These are phyloP conservation scores for Euura saliciscinereae DNA, from an alignment of 1,140 invertebrate species.

Conservation along the genomic window DNA sequence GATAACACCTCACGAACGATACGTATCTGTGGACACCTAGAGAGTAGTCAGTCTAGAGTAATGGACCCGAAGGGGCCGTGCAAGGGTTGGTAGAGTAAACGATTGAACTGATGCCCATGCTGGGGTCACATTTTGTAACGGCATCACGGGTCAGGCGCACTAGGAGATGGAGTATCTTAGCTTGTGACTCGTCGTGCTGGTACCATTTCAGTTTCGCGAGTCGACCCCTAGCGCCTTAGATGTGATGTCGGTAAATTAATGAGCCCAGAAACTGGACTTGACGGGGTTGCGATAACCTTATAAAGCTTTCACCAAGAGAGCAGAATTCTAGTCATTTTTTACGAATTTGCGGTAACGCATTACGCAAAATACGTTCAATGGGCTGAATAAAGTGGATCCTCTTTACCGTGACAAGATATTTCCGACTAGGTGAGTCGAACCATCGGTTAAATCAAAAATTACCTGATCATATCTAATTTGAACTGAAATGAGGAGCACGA, in stretches of 20 bases:
- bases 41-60: neutral
- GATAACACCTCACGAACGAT: neutral
- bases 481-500: too few species aligned
- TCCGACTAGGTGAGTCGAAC: neutral
- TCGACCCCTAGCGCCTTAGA: neutral
- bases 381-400: neutral
- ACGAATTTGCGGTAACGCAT: neutral
- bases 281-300: neutral
- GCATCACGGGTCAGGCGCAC: neutral
- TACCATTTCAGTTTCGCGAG: constrained; percentile 5
- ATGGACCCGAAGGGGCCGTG: neutral
- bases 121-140: constrained; percentile 5
- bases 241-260: neutral
- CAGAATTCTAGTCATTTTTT: neutral
- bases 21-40: neutral
- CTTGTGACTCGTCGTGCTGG: neutral
- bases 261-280: neutral
- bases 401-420: neutral
- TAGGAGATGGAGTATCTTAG: neutral
- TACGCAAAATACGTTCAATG: neutral
- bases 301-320: neutral
- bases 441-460: neutral
- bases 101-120: neutral
- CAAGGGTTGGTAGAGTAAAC: neutral
- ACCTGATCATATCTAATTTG: too few species aligned